Conservation (phyloP, 1,140 invertebrate genomes). For the Listronotus bonariensis region DNA sequence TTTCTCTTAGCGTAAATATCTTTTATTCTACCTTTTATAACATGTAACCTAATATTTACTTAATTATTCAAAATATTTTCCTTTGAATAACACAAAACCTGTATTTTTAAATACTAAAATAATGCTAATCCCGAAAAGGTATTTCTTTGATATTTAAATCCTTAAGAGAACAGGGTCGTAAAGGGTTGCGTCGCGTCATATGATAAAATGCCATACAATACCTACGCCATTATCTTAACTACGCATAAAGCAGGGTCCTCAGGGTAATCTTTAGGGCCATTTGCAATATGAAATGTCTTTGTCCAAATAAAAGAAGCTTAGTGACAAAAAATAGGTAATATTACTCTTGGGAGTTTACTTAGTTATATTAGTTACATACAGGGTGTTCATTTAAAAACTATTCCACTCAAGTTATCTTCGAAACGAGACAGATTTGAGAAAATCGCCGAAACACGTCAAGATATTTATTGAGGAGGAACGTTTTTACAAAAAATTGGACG, state of each 20-base stretch:
- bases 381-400: too few species aligned
- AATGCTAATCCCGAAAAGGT: constrained; percentile 8
- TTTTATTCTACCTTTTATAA: not conserved
- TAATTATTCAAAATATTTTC: constrained; percentile 28
- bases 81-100: constrained; percentile 25
- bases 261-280: not conserved
- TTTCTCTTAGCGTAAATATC: too few species aligned
- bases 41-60: constrained; percentile 4
- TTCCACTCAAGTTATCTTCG: too few species aligned
- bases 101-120: constrained; percentile 17
- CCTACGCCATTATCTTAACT: constrained; percentile 9
- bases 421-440: too few species aligned
- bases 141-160: constrained; percentile 33
- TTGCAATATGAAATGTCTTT: constrained; percentile 4
- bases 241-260: constrained; percentile 4
- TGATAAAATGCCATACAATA: constrained; percentile 17
- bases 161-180: constrained; percentile 12
- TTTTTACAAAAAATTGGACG: too few species aligned
- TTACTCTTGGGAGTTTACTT: too few species aligned
- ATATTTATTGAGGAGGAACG: too few species aligned
- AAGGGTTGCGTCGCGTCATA: constrained; percentile 13
- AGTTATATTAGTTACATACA: too few species aligned
- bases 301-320: too few species aligned
- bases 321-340: too few species aligned
- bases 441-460: too few species aligned